phyloP scores from a whole-genome alignment of 2,888 invertebrate species.

The Opisthograptis luteolata region DNA sequence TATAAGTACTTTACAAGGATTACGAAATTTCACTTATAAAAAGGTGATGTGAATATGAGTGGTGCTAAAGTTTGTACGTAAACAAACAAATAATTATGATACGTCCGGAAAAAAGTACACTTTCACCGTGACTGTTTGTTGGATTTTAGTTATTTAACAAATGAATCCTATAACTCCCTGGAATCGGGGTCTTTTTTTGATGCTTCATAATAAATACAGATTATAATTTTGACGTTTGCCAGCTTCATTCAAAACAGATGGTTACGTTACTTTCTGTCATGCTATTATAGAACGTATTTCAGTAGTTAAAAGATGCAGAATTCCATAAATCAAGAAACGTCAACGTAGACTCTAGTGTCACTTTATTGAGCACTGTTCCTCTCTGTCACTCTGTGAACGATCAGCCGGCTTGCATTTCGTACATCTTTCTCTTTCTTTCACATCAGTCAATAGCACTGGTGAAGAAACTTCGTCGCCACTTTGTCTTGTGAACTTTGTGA shows the following conservation, averaged over 20 bases:
- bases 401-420: slow-evolving; percentile 45
- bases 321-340: background rate
- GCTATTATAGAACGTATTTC: background rate
- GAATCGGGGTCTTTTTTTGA: background rate
- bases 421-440: slow-evolving; percentile 44
- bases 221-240: slow-evolving; percentile 5
- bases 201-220: background rate
- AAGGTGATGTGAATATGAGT: too few relatives aligned
- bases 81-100: too few relatives aligned
- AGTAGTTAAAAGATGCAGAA: background rate
- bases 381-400: slow-evolving; percentile 3
- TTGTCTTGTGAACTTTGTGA: too few relatives aligned
- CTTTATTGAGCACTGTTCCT: slow-evolving; percentile 2
- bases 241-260: slow-evolving; percentile 5
- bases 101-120: too few relatives aligned
- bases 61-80: too few relatives aligned
- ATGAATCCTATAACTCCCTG: too few relatives aligned
- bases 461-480: slow-evolving; percentile 58
- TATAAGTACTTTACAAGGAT: too few relatives aligned
- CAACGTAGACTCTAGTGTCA: slow-evolving; percentile 10
- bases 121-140: too few relatives aligned
- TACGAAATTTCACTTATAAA: too few relatives aligned
- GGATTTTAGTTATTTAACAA: too few relatives aligned
- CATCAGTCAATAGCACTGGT: slow-evolving; percentile 56
- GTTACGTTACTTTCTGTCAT: background rate